Base-by-base conservation (phyloP, 1,140 invertebrate genomes). In the Nilaparvata lugens region DNA sequence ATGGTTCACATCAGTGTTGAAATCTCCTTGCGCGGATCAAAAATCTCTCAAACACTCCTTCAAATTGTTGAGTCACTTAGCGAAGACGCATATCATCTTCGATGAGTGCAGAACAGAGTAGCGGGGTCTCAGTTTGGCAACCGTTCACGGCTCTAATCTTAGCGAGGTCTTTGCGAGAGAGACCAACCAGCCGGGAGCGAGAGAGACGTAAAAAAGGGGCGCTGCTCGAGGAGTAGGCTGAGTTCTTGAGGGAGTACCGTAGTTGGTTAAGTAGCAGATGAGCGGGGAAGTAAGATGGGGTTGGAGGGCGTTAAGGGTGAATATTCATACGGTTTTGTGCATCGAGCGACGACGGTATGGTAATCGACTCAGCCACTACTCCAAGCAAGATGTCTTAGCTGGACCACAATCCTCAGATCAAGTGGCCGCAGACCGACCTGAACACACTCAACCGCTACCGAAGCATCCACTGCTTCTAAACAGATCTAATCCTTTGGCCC, bases 341-440 rank as follows among this genome's bases (percentile, higher is more conserved):
- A 7, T 3, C n/a, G n/a, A n/a, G 25, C 25, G 25, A n/a, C 25
- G 7, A 28, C 25, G 42, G 16, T 48, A 48, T 48, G 45, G 45
- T 48, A 48, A 48, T 48, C 45, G 45, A 7, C 45, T 1, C 21
- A 48, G 21, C 16, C 21, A 48, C 16, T 16, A 48, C 45, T 48
- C 21, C 11, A 48, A 35, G 45, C 16, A 48, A 48, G 45, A 48
- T 48, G 45, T 48, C 45, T 48, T 48, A 48, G 45, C 45, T 11
- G 45, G 45, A 48, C 45, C 45, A 14, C 45, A 48, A 48, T 48
- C 45, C 45, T 48, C 45, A 23, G 45, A 48, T 48, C 45, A 48
- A 23, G 45, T 7, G 18, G 11, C 45, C 45, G 45, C 16, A 23
- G 21, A 9, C 45, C 45, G 45, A 48, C 45, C 45, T 48, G 45